Conservation (phyloP, 1,140 invertebrate species). For the Bombus waltoni region DNA sequence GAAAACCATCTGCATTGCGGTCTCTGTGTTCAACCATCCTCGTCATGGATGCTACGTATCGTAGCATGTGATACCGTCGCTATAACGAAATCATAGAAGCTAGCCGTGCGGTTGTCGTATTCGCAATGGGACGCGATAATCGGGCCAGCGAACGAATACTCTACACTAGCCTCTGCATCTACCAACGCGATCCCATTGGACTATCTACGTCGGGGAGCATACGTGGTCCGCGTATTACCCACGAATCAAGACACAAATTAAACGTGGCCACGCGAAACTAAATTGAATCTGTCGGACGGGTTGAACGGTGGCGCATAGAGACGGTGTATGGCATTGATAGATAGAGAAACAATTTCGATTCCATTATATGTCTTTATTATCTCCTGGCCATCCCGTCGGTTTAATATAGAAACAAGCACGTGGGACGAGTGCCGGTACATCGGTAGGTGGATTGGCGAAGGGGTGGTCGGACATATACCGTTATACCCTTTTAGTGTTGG, state of each 20-base stretch:
- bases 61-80: no score
- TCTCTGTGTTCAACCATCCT: background rate
- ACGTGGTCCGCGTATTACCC: constrained; percentile 66
- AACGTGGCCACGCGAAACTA: constrained; percentile 73
- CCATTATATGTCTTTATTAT: constrained; percentile 82
- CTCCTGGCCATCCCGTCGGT: constrained; percentile 74
- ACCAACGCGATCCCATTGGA: background rate
- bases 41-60: background rate
- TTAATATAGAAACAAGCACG: constrained; percentile 78
- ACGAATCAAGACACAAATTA: constrained; percentile 78
- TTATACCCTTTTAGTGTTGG: constrained; percentile 55
- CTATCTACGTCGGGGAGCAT: constrained; percentile 17
- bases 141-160: background rate
- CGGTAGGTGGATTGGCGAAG: constrained; percentile 48
- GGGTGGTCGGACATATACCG: constrained; percentile 61
- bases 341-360: constrained; percentile 83
- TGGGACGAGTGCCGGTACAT: constrained; percentile 67
- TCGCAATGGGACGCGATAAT: background rate
- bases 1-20: constrained; percentile 8
- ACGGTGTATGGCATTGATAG: constrained; percentile 79
- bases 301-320: constrained; percentile 47
- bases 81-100: background rate
- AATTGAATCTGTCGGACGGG: constrained; percentile 76
- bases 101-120: no score
- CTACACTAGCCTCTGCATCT: background rate